Conservation (phyloP, 2,113 vertebrate species). For the Melanerpes formicivorus region DNA sequence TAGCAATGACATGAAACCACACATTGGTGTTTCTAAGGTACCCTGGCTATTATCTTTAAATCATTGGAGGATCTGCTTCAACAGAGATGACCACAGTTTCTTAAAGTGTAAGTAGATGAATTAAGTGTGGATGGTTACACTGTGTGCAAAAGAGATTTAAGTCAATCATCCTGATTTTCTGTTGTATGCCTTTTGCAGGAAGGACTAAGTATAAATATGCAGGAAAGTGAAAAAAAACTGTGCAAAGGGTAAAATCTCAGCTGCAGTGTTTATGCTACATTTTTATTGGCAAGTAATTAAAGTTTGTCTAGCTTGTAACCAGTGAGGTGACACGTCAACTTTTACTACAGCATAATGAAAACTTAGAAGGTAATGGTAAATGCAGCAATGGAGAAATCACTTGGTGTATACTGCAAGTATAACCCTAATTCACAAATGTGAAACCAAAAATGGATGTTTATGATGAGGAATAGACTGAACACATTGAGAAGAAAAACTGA, state of each 20-base stretch:
- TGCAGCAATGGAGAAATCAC: not conserved
- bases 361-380: not conserved
- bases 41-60: not conserved
- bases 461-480: not conserved
- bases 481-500: not conserved
- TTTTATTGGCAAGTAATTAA: slow-evolving; percentile 5
- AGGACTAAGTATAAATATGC: not conserved
- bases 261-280: not conserved
- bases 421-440: not conserved
- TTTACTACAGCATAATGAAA: not conserved
- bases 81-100: slow-evolving; percentile 21
- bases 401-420: not conserved
- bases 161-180: slow-evolving; percentile 3
- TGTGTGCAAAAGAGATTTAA: not conserved
- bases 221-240: not conserved
- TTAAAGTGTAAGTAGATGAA: slow-evolving; percentile 33
- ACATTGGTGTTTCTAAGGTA: not conserved
- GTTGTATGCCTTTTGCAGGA: not conserved
- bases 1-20: not conserved
- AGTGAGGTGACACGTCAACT: not conserved
- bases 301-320: slow-evolving; percentile 3
- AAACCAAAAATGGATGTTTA: not conserved
- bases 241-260: not conserved
- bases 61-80: not conserved
- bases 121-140: slow-evolving; percentile 1